These are phyloP conservation scores for Amniataba percoides DNA, from an alignment of 2,797 vertebrate genomes.

Conservation along the genomic window DNA sequence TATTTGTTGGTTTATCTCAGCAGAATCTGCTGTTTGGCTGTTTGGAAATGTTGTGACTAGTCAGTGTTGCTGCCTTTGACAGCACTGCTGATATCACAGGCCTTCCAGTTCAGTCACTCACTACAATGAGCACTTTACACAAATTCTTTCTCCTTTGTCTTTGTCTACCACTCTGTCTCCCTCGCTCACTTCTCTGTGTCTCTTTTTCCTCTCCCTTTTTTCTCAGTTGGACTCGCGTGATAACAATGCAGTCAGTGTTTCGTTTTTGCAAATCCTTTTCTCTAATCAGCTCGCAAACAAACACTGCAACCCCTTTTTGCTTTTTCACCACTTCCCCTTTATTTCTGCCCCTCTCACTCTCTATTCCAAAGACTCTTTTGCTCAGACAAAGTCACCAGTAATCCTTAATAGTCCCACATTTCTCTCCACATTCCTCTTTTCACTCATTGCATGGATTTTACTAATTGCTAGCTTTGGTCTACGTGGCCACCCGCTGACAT, in stretches of 20 bases:
- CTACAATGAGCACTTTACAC: constrained; percentile 76
- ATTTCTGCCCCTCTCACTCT: constrained; percentile 18
- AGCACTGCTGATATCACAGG: constrained; percentile 61
- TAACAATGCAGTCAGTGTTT: constrained; percentile 83
- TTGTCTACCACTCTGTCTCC: constrained; percentile 63
- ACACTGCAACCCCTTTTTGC: constrained; percentile 42
- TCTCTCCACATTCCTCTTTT: constrained; percentile 51
- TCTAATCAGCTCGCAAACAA: constrained; percentile 79
- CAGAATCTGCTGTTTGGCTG: constrained; percentile 42
- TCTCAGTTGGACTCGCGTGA: constrained; percentile 49
- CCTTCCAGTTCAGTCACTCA: constrained; percentile 73
- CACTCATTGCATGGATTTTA: constrained; percentile 4
- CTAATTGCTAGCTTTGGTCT: constrained; percentile 50
- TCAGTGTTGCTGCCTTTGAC: constrained; percentile 35
- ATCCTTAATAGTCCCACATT: constrained; percentile 52
- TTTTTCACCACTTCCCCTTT: constrained; percentile 11
- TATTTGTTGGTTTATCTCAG: constrained; percentile 23
- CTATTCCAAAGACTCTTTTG: constrained; percentile 20
- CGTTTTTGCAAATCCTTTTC: constrained; percentile 70
- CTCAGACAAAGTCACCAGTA: constrained; percentile 38
- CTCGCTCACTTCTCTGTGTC: constrained; percentile 54
- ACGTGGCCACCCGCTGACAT: constrained; percentile 24
- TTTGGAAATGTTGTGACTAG: constrained; percentile 19
- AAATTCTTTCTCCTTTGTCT: constrained; percentile 77
- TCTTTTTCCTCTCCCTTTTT: constrained; percentile 55